Evolutionary conservation across 2,888 invertebrate genomes (phyloP).

Genomic region (Pyrocoelia pectoralis): DNA sequence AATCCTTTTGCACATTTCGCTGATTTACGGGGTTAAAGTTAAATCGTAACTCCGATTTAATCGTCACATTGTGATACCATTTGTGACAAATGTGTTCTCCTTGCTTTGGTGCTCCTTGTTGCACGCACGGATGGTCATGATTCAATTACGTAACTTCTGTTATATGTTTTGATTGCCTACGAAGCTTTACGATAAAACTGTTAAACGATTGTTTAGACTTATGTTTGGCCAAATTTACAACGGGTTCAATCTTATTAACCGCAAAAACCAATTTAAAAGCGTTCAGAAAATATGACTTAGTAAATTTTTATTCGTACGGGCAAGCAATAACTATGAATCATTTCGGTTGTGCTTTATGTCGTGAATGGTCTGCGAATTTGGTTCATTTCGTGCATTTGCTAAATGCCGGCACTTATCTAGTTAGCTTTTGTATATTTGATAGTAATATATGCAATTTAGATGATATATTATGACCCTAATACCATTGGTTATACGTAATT

Average conservation of each 20-base stretch:
- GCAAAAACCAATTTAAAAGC: too few relatives aligned
- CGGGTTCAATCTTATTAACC: too few relatives aligned
- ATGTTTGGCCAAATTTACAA: too few relatives aligned
- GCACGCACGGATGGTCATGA: constrained; percentile 37
- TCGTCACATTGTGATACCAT: constrained; percentile 37
- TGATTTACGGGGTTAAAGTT: constrained; percentile 40
- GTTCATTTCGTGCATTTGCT: constrained; percentile 32
- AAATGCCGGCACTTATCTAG: constrained; percentile 36
- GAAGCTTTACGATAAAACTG: not conserved
- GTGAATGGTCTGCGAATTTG: constrained; percentile 23
- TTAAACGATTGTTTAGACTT: too few relatives aligned
- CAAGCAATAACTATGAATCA: constrained; percentile 12
- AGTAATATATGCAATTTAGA: constrained; percentile 36
- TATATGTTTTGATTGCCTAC: constrained; percentile 15
- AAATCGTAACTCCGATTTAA: constrained; percentile 41
- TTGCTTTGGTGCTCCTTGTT: constrained; percentile 25
- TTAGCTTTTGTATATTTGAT: constrained; percentile 36
- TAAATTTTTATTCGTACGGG: not conserved
- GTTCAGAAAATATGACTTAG: constrained; percentile 10
- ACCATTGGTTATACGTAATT: constrained; percentile 20
- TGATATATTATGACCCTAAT: constrained; percentile 29
- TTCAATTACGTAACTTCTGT: constrained; percentile 38
- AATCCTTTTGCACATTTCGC: constrained; percentile 39
- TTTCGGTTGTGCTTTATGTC: constrained; percentile 21
- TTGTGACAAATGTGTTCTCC: constrained; percentile 38